Conservation (phyloP, 2,888 invertebrate species). For the Brachypalpus laphriformis region DNA sequence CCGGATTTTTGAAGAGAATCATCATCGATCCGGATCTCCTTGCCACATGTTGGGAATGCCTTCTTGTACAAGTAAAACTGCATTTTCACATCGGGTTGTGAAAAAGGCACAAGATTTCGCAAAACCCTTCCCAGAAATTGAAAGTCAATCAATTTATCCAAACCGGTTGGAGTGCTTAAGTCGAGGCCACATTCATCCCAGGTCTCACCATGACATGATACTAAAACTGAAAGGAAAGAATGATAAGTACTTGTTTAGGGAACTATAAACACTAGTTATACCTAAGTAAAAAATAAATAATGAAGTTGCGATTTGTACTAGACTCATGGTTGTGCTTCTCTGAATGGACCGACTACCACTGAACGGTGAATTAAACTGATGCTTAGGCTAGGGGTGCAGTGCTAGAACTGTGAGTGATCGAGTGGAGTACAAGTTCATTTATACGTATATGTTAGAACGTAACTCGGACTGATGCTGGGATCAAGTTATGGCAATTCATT, state of each 20-base stretch:
- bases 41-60: constrained; percentile 80
- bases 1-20: constrained; percentile 77
- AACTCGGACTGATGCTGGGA: not conserved
- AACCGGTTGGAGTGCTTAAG: constrained; percentile 75
- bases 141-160: constrained; percentile 77
- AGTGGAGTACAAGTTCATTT: constrained; percentile 32
- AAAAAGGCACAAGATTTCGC: constrained; percentile 79
- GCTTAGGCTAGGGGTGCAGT: constrained; percentile 28
- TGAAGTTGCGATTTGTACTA: constrained; percentile 26
- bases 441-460: constrained; percentile 21
- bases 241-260: too few species aligned
- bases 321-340: constrained; percentile 25
- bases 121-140: constrained; percentile 79
- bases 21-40: constrained; percentile 78
- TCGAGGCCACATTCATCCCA: constrained; percentile 77
- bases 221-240: not conserved
- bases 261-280: not conserved
- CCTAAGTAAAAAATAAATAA: constrained; percentile 37
- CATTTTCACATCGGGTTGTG: constrained; percentile 78
- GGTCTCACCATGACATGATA: constrained; percentile 9
- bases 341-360: not conserved
- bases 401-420: constrained; percentile 51
- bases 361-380: too few species aligned
- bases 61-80: constrained; percentile 80
- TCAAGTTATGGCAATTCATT: constrained; percentile 13